Base-by-base conservation (phyloP, 2,113 vertebrate genomes). In the Todiramphus saurophagus region DNA sequence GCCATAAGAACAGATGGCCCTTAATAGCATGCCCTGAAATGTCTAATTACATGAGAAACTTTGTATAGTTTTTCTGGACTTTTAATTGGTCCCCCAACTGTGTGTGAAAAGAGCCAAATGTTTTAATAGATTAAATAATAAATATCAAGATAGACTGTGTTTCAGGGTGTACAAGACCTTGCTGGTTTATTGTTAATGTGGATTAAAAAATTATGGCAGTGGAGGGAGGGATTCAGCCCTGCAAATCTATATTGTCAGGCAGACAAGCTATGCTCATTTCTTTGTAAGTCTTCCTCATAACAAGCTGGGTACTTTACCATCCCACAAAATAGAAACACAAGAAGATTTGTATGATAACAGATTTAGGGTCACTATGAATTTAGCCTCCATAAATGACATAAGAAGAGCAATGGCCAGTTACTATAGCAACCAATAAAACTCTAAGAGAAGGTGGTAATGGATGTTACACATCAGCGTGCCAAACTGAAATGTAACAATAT, bases 1-100 rank as follows among this genome's bases (percentile, higher is more conserved):
- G 86, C 63, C 83, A 83, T 73, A 86, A 90, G 90, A 96, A 94
- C 95, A 96, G 96, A 96, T 95, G 93, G 94, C 56, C 75, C 79
- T 90, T 92, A 95, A 96, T 80, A 88, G 83, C 68, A 51, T 90
- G 88, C 83, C 90, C 95, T 68, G 75, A 87, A 97, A 93, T 0
- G 0, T 86, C 83, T 91, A 93, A 96, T 96, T 94, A 78, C 73
- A 78, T 30, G 39, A 89, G 60, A 94, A 93, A 94, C 76, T 93
- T 83, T 13, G 30, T 59, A 4, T n/a, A 79, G 53, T 51, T 85
- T 93, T 85, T 86, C 76, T 91, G 79, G 81, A 89, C 86, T 96
- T 95, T 81, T 94, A 97, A 94, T 84, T 96, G 94, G 73, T 95
- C 56, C n/a, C 63, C 33, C 59, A 92, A 94, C 89, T 95, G 80